These are phyloP conservation scores for Colossoma macropomum DNA, from an alignment of 2,113 vertebrate genomes.

Conservation along the genomic window DNA sequence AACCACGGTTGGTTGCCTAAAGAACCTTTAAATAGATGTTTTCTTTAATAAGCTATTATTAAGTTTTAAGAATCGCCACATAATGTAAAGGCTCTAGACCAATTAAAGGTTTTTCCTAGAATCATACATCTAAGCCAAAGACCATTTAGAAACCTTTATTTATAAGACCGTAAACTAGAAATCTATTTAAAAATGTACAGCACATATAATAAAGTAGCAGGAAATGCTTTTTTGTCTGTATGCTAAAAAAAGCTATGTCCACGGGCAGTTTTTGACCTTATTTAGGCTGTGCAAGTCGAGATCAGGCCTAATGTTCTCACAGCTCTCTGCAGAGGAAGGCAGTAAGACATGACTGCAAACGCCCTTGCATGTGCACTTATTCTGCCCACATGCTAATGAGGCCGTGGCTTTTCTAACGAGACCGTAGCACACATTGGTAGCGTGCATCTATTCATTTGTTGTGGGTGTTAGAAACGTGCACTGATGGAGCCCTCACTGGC, in stretches of 20 bases:
- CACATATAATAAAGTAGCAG: slow-evolving; percentile 60
- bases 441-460: slow-evolving; percentile 2
- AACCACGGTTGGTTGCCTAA: background rate
- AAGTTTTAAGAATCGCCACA: too few relatives aligned
- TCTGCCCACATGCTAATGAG: slow-evolving; percentile 54
- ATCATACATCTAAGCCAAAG: background rate
- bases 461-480: background rate
- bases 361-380: slow-evolving; percentile 55
- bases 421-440: background rate
- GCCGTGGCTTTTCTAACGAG: slow-evolving; percentile 40
- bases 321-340: slow-evolving; percentile 32
- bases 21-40: too few relatives aligned
- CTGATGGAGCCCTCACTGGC: background rate
- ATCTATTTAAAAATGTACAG: slow-evolving; percentile 39
- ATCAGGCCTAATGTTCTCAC: slow-evolving; percentile 50
- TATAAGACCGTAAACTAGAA: background rate
- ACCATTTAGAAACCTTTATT: background rate
- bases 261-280: slow-evolving; percentile 46
- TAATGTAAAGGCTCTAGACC: too few relatives aligned
- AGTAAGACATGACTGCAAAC: background rate
- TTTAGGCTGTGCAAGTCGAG: slow-evolving; percentile 53
- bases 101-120: too few relatives aligned
- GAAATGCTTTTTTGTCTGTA: slow-evolving; percentile 22
- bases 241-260: slow-evolving; percentile 21
- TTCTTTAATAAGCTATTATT: too few relatives aligned